These are phyloP conservation scores for Baryphthengus martii DNA, from an alignment of 2,113 vertebrate species.

Conservation along the genomic window DNA sequence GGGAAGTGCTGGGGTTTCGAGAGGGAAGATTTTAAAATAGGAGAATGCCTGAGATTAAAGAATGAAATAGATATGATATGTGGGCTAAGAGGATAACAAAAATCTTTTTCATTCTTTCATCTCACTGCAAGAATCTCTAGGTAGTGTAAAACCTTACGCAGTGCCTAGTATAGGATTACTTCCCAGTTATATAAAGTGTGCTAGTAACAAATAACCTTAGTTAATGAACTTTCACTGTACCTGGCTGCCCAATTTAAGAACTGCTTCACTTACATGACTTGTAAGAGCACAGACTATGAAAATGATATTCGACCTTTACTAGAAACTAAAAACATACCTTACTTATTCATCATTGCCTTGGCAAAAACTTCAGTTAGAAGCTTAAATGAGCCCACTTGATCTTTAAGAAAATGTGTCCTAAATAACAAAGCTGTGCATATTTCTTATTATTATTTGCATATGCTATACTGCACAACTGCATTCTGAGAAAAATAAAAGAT, in stretches of 20 bases:
- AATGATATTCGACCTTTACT: slow-evolving; percentile 53
- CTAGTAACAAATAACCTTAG: slow-evolving; percentile 37
- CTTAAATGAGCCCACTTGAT: slow-evolving; percentile 53
- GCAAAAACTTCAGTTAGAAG: slow-evolving; percentile 52
- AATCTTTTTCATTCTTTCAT: neutral
- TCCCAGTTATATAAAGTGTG: slow-evolving; percentile 1
- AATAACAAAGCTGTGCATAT: slow-evolving; percentile 39
- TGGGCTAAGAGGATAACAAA: neutral
- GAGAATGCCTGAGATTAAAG: neutral
- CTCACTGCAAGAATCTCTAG: neutral
- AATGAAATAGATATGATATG: neutral
- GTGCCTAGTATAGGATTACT: neutral
- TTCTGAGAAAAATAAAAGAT: slow-evolving; percentile 70
- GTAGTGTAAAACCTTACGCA: neutral
- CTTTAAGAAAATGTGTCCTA: slow-evolving; percentile 57
- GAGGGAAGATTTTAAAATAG: neutral
- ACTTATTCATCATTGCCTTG: slow-evolving; percentile 50
- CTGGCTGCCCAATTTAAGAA: neutral
- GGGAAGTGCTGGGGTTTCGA: neutral
- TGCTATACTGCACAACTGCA: slow-evolving; percentile 58
- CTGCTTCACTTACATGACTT: slow-evolving; percentile 22
- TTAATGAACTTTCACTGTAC: slow-evolving; percentile 35
- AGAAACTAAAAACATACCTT: slow-evolving; percentile 45
- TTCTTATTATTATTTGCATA: slow-evolving; percentile 69
- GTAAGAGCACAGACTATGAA: slow-evolving; percentile 36